Base-by-base conservation (phyloP, 2,113 vertebrate genomes). In the Elaphurus davidianus region DNA sequence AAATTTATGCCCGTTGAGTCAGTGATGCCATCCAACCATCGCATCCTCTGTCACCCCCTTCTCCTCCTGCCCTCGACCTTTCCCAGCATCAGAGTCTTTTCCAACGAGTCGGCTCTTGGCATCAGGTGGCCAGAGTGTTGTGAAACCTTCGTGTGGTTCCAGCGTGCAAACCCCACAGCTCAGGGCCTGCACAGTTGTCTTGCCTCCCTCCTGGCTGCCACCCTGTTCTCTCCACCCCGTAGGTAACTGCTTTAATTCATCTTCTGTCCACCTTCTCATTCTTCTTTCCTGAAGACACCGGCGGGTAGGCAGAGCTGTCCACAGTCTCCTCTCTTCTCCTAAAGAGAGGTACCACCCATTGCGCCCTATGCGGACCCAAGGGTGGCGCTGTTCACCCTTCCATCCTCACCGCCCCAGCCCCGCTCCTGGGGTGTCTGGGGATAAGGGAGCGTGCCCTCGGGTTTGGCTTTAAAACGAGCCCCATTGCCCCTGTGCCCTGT, bases 321-420 rank as follows among this genome's bases (percentile, higher is more conserved):
- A 54, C 0, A 54, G 6, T 36, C 81, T 12, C 33, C 79, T 54
- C 33, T n/a, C 47, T 54, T 25, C 50, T n/a, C 81, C 50, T n/a
- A 3, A n/a, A 83, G 33, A 54, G 11, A n/a, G 81, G 33, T 5
- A 2, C 50, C 28, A 8, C 4, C 50, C 81, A 7, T 2, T 7
- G 13, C 21, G 50, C 33, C n/a, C 50, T 9, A 4, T 7, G 3
- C 0, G 0, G 50, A 7, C 19, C 19, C 30, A 19, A 52, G 6
- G 33, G 9, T 33, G 78, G 27, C 28, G 9, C 4, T 3, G 30
- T 11, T 12, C 14, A 2, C 7, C 28, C 74, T 27, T 9, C n/a
- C 57, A 0, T 25, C 43, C 21, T 62, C 57, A 27, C 6, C 36
- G 2, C 78, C 57, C 25, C 33, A 30, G 45, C 45, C 30, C 30